Conservation (phyloP, 2,797 vertebrate genomes). For the Champsocephalus gunnari region DNA sequence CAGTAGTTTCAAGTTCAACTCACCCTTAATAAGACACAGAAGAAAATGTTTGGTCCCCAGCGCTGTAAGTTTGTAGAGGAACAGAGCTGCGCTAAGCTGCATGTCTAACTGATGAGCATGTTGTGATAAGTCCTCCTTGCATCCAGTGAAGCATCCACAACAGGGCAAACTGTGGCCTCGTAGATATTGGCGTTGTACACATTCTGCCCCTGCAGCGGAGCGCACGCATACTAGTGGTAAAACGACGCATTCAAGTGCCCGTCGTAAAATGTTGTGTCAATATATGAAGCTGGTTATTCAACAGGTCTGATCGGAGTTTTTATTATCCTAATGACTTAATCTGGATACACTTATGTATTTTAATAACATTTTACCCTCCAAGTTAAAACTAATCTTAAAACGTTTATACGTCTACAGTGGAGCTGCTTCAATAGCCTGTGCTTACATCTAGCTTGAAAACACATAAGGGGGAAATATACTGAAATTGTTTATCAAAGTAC, state of each 20-base stretch:
- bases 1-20: conserved; percentile 58
- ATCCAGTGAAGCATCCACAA: conserved; percentile 53
- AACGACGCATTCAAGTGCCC: conserved; percentile 66
- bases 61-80: background rate
- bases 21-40: conserved; percentile 68
- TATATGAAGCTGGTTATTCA: conserved; percentile 8
- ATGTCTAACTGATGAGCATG: conserved; percentile 26
- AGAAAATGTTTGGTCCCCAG: conserved; percentile 53
- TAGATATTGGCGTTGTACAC: conserved; percentile 39
- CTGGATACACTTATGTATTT: background rate
- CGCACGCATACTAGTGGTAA: conserved; percentile 39
- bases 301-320: background rate
- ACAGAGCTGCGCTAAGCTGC: background rate
- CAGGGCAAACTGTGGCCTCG: conserved; percentile 18
- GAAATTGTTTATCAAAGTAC: background rate
- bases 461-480: background rate
- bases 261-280: conserved; percentile 50
- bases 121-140: conserved; percentile 30
- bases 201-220: conserved; percentile 53
- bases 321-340: background rate
- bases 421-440: background rate
- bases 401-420: background rate
- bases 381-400: background rate
- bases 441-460: background rate
- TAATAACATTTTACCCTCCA: background rate